Percentiles rank a stretch among this genome's conserved stretches.
These are phyloP conservation scores for Polia nebulosa DNA, from an alignment of 2,888 invertebrate species.

Conservation along the genomic window DNA sequence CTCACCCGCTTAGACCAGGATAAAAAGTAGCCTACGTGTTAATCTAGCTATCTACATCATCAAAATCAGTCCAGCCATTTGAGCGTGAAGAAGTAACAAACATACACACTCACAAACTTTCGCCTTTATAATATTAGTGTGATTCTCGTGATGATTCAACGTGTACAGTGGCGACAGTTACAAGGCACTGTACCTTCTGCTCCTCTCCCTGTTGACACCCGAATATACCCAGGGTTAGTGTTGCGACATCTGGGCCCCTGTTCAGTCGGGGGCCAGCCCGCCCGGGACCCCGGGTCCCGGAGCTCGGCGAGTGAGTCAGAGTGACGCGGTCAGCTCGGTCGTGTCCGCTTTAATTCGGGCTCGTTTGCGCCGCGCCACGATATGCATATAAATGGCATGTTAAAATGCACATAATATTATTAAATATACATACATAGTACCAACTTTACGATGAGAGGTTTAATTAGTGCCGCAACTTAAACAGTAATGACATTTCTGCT, in stretches of 20 bases:
- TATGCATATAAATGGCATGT: slow-evolving; percentile 56
- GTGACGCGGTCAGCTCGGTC: slow-evolving; percentile 39
- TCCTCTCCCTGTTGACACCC: background rate
- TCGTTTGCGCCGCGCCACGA: slow-evolving; percentile 27
- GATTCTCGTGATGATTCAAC: background rate
- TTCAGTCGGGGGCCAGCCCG: slow-evolving; percentile 1
- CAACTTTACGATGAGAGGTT: slow-evolving; percentile 3
- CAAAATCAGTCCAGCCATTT: no score
- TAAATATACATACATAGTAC: slow-evolving; percentile 31
- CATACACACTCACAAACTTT: no score
- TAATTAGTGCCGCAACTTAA: slow-evolving; percentile 25
- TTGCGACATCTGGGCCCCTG: slow-evolving; percentile 36
- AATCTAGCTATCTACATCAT: no score
- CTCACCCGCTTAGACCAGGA: no score
- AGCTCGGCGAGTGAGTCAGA: slow-evolving; percentile 17
- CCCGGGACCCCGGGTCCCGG: no score
- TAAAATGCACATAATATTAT: slow-evolving; percentile 51
- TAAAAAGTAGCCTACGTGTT: no score
- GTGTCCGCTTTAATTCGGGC: slow-evolving; percentile 46
- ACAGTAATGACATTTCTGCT: slow-evolving; percentile 4
- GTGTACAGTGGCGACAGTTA: background rate
- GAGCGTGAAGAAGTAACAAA: no score
- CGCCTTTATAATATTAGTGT: background rate
- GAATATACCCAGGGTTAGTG: slow-evolving; percentile 51
- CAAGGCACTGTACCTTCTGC: background rate